These are phyloP conservation scores for Porites cylindrica DNA, from an alignment of 92 coral and sea anemone genomes.

Conservation along the genomic window DNA sequence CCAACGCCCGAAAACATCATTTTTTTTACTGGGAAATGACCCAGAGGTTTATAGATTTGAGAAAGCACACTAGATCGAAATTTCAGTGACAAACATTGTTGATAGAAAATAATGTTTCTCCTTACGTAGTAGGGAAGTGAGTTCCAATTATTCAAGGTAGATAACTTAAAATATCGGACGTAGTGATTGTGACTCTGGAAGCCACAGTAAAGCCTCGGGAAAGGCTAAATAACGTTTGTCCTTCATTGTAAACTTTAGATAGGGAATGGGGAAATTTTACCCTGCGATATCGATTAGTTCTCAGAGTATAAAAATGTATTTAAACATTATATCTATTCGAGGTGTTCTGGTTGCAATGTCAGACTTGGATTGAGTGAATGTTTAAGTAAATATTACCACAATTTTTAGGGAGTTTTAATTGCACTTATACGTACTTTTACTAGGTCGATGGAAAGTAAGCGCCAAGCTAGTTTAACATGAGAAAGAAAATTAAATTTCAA, in stretches of 20 bases:
- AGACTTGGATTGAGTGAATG: not conserved
- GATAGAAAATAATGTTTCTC: not conserved
- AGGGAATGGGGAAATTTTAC: constrained; percentile 14
- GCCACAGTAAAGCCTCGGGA: constrained; percentile 67
- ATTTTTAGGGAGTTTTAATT: too few species aligned
- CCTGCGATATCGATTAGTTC: not conserved
- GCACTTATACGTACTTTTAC: too few species aligned
- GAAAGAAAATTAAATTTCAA: not conserved
- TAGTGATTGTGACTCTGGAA: constrained; percentile 63
- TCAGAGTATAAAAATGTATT: not conserved
- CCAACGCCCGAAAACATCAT: too few species aligned
- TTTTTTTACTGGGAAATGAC: too few species aligned
- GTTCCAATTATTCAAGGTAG: not conserved
- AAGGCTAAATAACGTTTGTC: constrained; percentile 49
- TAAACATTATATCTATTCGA: not conserved
- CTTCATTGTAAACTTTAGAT: constrained; percentile 8
- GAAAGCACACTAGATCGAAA: too few species aligned
- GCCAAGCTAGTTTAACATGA: not conserved
- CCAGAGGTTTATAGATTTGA: too few species aligned
- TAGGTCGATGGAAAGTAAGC: too few species aligned
- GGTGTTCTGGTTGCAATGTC: constrained; percentile 27
- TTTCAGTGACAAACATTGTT: not conserved
- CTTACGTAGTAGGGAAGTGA: not conserved
- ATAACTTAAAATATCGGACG: not conserved
- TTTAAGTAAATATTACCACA: not conserved